Conservation (phyloP, 2,797 vertebrate genomes). For the Helostoma temminkii region DNA sequence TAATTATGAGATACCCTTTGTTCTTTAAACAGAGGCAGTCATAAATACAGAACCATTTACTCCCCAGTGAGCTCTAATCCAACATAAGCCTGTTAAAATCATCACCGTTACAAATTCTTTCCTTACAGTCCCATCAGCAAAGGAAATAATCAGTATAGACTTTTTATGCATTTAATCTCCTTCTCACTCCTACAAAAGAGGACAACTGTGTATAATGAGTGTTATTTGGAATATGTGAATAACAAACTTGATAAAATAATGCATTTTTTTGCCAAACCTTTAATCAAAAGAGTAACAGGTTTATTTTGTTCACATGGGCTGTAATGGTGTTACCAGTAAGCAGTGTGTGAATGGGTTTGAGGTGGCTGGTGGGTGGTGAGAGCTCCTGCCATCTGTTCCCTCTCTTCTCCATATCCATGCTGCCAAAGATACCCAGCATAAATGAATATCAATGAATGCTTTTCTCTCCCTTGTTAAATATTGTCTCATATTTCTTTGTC, state of each 20-base stretch:
- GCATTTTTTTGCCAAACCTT: not conserved
- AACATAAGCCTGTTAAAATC: not conserved
- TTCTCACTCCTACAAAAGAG: not conserved
- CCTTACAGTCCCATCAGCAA: not conserved
- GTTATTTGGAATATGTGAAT: not conserved
- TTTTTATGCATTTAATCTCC: not conserved
- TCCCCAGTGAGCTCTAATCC: not conserved
- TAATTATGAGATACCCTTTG: conserved; percentile 28
- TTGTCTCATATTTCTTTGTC: conserved; percentile 12
- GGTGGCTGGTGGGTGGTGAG: conserved; percentile 52
- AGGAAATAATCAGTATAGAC: not conserved
- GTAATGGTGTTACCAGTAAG: conserved; percentile 33
- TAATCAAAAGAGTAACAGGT: conserved; percentile 32
- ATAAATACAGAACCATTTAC: conserved; percentile 4
- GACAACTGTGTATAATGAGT: not conserved
- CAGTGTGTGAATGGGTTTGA: conserved; percentile 48
- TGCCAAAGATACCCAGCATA: conserved; percentile 58
- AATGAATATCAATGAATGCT: conserved; percentile 63
- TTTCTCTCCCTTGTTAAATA: conserved; percentile 23
- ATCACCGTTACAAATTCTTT: not conserved
- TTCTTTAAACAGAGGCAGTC: conserved; percentile 22
- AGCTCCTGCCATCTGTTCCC: conserved; percentile 74
- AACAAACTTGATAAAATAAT: not conserved
- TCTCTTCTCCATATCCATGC: conserved; percentile 42
- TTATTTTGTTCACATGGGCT: conserved; percentile 49